Evolutionary conservation across 2,113 vertebrate genomes (phyloP).

Genomic region (Apeltes quadracus): DNA sequence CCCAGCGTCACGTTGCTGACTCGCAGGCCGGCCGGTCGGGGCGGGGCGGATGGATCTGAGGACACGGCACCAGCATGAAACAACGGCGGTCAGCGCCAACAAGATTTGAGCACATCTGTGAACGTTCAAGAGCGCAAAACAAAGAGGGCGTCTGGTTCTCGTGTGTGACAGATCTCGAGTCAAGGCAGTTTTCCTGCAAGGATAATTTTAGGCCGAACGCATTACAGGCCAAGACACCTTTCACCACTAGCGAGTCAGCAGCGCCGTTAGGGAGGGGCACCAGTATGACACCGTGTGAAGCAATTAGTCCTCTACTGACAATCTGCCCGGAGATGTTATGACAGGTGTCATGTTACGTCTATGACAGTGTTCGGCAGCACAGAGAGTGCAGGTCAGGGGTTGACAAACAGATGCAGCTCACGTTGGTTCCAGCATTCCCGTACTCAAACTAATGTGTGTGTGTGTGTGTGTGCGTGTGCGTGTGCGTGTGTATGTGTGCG

Average conservation of each 20-base stretch:
- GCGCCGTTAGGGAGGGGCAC: constrained; percentile 14
- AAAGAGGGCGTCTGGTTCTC: constrained; percentile 22
- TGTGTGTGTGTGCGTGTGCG: constrained; percentile 26
- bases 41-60: constrained; percentile 90
- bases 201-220: constrained; percentile 29
- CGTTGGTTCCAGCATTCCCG: constrained; percentile 61
- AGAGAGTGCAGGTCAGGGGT: constrained; percentile 62
- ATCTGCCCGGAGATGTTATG: constrained; percentile 72
- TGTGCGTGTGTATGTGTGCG: constrained; percentile 19
- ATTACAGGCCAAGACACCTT: constrained; percentile 30
- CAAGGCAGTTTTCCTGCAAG: constrained; percentile 1
- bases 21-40: constrained; percentile 83
- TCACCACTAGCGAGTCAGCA: constrained; percentile 32
- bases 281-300: constrained; percentile 52
- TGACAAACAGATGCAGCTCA: constrained; percentile 74
- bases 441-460: constrained; percentile 10
- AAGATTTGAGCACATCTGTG: constrained; percentile 41
- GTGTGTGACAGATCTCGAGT: constrained; percentile 21
- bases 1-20: constrained; percentile 83
- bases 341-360: constrained; percentile 75
- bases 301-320: constrained; percentile 70
- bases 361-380: constrained; percentile 60
- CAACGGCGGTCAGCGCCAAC: constrained; percentile 27
- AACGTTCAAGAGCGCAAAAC: constrained; percentile 26
- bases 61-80: constrained; percentile 34